phyloP scores from a whole-genome alignment of 2,797 vertebrate species.

The Anguilla marmorata region DNA sequence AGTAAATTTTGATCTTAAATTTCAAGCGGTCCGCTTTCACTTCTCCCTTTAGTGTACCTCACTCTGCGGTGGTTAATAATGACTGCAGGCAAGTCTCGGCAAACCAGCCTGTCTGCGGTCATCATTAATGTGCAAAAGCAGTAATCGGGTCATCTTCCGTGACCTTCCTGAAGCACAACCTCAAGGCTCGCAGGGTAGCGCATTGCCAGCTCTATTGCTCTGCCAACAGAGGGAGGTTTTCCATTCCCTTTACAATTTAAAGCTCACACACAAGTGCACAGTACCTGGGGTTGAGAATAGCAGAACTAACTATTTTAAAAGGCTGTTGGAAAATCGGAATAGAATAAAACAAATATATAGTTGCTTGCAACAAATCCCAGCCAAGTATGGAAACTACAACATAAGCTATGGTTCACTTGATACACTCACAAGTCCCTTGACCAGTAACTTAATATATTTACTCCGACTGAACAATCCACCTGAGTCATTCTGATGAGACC shows the following conservation, averaged over 20 bases:
- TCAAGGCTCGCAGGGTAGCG: not conserved
- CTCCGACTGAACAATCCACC: not conserved
- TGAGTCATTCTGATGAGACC: not conserved
- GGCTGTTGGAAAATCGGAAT: not conserved
- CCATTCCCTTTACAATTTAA: not conserved
- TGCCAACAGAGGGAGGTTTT: not conserved
- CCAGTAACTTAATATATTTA: not conserved
- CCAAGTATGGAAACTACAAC: not conserved
- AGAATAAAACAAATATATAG: not conserved
- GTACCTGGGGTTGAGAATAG: not conserved
- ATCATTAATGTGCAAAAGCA: not conserved
- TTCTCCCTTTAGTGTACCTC: slow-evolving; percentile 52
- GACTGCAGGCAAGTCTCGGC: not conserved
- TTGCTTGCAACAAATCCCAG: not conserved
- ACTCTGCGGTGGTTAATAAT: slow-evolving; percentile 49
- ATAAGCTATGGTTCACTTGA: too few relatives aligned
- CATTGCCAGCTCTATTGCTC: not conserved
- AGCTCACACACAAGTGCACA: not conserved
- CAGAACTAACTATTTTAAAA: not conserved
- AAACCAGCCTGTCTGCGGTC: too few relatives aligned
- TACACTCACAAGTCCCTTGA: not conserved
- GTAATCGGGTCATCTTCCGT: not conserved
- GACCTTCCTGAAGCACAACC: not conserved
- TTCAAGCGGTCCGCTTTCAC: slow-evolving; percentile 60
- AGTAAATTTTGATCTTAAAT: slow-evolving; percentile 44